phyloP scores from a whole-genome alignment of 37 sponge, comb jelly and placozoan genomes.

The Beroe forskalii region DNA sequence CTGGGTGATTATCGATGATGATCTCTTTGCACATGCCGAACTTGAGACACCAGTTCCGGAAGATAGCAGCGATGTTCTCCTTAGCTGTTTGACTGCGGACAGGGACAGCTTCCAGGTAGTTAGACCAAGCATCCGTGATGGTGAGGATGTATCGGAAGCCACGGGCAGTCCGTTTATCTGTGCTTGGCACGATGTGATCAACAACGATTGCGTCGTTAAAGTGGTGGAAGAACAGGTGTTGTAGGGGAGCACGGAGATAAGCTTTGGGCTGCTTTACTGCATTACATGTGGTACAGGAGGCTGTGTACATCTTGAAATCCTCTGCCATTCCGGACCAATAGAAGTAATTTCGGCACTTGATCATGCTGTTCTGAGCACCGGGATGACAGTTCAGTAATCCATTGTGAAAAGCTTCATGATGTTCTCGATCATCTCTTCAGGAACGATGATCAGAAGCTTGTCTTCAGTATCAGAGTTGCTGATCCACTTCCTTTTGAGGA shows the following conservation, averaged over 20 bases:
- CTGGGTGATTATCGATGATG: neutral
- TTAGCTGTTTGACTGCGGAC: neutral
- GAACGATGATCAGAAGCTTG: neutral
- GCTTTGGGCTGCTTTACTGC: neutral
- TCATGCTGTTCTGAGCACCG: neutral
- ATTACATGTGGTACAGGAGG: neutral
- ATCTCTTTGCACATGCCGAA: neutral
- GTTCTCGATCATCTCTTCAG: neutral
- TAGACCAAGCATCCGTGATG: slow-evolving; percentile 31
- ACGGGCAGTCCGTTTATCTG: neutral
- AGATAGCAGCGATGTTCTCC: slow-evolving; percentile 4
- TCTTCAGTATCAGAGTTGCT: neutral
- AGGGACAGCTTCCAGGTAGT: neutral
- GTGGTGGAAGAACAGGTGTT: neutral
- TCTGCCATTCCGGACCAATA: neutral
- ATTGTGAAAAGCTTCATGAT: neutral
- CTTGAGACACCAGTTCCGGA: neutral
- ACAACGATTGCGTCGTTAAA: slow-evolving; percentile 1
- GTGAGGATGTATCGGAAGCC: neutral
- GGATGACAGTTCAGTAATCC: neutral
- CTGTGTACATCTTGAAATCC: neutral
- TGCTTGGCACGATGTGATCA: slow-evolving; percentile 4
- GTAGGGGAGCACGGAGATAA: neutral
- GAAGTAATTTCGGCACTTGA: neutral
- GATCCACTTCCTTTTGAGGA: neutral